phyloP scores from a whole-genome alignment of 1,140 invertebrate species.

The Chionoecetes opilio region DNA sequence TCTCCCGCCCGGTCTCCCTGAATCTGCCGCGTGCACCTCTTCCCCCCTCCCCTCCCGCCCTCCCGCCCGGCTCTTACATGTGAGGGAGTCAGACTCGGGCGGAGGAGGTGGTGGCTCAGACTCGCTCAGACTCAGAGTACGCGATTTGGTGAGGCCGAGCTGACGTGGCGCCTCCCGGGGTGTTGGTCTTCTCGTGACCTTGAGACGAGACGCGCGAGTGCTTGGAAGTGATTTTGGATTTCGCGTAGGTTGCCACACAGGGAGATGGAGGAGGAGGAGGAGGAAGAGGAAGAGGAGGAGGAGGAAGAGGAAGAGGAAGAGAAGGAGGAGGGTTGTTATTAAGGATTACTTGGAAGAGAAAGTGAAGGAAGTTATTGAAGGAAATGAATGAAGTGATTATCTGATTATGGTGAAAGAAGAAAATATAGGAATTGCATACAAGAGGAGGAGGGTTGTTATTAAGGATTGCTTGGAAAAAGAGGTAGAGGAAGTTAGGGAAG shows the following conservation, averaged over 20 bases:
- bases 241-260: too few relatives aligned
- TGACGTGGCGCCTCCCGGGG: not conserved
- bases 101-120: not conserved
- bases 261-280: not conserved
- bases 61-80: slow-evolving; percentile 22
- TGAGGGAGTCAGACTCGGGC: slow-evolving; percentile 19
- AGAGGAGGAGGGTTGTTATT: too few relatives aligned
- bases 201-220: not conserved
- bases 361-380: too few relatives aligned
- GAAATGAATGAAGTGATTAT: too few relatives aligned
- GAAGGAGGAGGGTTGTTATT: not conserved
- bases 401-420: too few relatives aligned
- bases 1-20: too few relatives aligned
- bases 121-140: too few relatives aligned
- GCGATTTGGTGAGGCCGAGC: slow-evolving; percentile 14
- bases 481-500: not conserved
- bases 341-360: too few relatives aligned
- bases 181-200: not conserved
- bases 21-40: not conserved
- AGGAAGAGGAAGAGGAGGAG: too few relatives aligned
- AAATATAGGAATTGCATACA: too few relatives aligned
- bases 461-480: too few relatives aligned
- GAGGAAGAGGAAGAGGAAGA: not conserved
- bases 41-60: not conserved
- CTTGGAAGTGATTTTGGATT: too few relatives aligned